These are phyloP conservation scores for Sceliomorpha sp. DNA, from an alignment of 2,888 invertebrate genomes.

Conservation along the genomic window DNA sequence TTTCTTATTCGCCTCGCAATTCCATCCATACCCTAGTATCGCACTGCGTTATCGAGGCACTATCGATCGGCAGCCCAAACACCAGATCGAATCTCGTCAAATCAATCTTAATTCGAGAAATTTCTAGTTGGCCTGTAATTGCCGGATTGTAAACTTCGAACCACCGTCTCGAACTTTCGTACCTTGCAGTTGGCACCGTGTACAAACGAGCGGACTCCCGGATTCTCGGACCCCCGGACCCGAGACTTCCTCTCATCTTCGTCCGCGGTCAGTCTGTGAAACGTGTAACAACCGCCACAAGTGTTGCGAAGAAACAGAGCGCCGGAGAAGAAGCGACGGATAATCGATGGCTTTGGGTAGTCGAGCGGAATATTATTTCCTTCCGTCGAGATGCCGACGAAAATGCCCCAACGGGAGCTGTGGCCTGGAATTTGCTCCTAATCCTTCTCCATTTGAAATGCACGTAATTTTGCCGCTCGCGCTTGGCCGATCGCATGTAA, in stretches of 20 bases:
- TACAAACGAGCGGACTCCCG: no score
- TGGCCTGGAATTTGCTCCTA: slow-evolving; percentile 37
- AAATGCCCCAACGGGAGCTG: slow-evolving; percentile 28
- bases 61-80: no score
- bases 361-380: slow-evolving; percentile 54
- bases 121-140: no score
- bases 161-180: neutral
- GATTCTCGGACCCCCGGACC: no score
- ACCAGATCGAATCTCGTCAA: no score
- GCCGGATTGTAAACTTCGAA: no score
- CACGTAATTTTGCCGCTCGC: slow-evolving; percentile 36
- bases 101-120: no score
- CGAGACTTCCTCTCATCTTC: slow-evolving; percentile 4
- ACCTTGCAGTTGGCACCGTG: neutral
- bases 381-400: slow-evolving; percentile 27
- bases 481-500: slow-evolving; percentile 27
- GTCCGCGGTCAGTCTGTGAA: slow-evolving; percentile 5
- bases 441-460: slow-evolving; percentile 52
- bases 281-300: slow-evolving; percentile 39
- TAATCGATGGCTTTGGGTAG: slow-evolving; percentile 58
- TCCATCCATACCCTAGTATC: no score
- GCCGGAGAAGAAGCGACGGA: slow-evolving; percentile 43
- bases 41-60: no score
- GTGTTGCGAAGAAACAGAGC: slow-evolving; percentile 39
- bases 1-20: no score